Percentiles rank a stretch among this genome's conserved stretches.
Evolutionary conservation across 2,797 vertebrate genomes (phyloP).

Genomic region (Lutjanus argentimaculatus): DNA sequence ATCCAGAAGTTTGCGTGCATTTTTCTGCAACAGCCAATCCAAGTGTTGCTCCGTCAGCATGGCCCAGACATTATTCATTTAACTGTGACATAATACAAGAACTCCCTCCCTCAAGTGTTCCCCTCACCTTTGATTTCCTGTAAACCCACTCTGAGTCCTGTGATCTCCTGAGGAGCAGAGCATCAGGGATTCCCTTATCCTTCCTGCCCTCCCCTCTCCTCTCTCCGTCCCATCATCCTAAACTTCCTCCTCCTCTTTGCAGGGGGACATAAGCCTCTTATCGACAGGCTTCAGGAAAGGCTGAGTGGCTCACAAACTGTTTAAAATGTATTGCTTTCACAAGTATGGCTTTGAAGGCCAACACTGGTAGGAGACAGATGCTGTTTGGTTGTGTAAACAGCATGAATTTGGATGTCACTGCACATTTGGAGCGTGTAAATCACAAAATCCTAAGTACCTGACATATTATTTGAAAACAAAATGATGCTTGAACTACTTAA

Average conservation of each 20-base stretch:
- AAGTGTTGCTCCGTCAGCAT: not conserved
- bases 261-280: slow-evolving; percentile 82
- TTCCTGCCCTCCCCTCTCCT: slow-evolving; percentile 72
- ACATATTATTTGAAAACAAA: not conserved
- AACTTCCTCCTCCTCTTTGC: slow-evolving; percentile 65
- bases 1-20: not conserved
- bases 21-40: not conserved
- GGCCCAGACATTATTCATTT: slow-evolving; percentile 13
- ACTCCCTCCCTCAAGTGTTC: not conserved
- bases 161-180: slow-evolving; percentile 69
- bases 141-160: slow-evolving; percentile 35
- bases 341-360: not conserved
- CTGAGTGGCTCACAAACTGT: slow-evolving; percentile 43
- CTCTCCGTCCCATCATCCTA: slow-evolving; percentile 49
- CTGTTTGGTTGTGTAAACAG: not conserved
- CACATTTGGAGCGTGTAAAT: not conserved
- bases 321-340: slow-evolving; percentile 49
- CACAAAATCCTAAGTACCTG: not conserved
- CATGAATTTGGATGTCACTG: not conserved
- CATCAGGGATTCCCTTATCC: slow-evolving; percentile 74
- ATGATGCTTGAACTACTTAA: not conserved
- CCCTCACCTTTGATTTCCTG: slow-evolving; percentile 53
- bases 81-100: slow-evolving; percentile 6
- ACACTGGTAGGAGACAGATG: not conserved
- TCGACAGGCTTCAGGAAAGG: slow-evolving; percentile 37